Percentiles rank a stretch among this genome's conserved stretches.
phyloP scores from a whole-genome alignment of 2,113 vertebrate species.

The Sula dactylatra region DNA sequence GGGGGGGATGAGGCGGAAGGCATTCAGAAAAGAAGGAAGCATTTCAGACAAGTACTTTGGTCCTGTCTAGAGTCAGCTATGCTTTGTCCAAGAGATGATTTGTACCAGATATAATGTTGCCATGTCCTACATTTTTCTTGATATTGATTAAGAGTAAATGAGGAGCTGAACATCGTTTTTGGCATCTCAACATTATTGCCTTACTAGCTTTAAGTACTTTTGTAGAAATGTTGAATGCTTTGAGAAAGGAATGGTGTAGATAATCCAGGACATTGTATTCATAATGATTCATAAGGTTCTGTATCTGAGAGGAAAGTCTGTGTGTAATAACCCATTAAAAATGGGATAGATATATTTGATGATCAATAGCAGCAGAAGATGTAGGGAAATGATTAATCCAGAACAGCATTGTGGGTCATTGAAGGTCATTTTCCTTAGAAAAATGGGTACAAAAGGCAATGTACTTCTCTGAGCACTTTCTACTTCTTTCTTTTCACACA shows the following conservation, averaged over 20 bases:
- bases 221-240: background rate
- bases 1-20: background rate
- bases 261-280: background rate
- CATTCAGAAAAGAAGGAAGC: slow-evolving; percentile 4
- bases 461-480: background rate
- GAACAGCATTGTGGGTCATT: background rate
- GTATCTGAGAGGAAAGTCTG: background rate
- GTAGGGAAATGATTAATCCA: background rate
- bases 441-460: background rate
- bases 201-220: background rate
- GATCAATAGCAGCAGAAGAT: background rate
- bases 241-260: background rate
- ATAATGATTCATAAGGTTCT: background rate
- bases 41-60: slow-evolving; percentile 12
- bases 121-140: background rate
- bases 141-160: background rate
- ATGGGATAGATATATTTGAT: background rate
- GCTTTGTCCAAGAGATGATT: slow-evolving; percentile 14
- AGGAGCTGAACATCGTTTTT: slow-evolving; percentile 2
- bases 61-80: slow-evolving; percentile 4
- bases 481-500: background rate
- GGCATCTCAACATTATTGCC: background rate
- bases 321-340: background rate
- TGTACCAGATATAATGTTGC: background rate
- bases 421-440: background rate